A percentile compares a stretch with the other conserved stretches of the same genome.
Evolutionary conservation across 2,113 vertebrate genomes (phyloP).

Genomic region (Pristiophorus japonicus): DNA sequence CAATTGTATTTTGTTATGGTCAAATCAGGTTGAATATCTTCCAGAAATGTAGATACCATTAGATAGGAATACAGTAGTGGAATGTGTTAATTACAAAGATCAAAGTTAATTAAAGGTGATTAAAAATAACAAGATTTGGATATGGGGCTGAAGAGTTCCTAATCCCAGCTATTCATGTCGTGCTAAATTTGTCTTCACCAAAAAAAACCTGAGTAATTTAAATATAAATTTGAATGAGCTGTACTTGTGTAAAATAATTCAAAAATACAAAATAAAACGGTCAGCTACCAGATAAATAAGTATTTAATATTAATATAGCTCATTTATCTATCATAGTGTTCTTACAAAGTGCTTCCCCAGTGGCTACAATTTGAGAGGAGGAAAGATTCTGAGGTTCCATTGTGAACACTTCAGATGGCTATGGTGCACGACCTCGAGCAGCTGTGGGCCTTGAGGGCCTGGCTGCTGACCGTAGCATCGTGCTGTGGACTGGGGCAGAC

Average conservation of each 20-base stretch:
- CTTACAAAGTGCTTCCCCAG: too few relatives aligned
- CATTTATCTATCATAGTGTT: too few relatives aligned
- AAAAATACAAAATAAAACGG: not conserved
- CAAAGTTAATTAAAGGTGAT: not conserved
- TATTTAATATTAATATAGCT: not conserved
- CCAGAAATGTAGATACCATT: not conserved
- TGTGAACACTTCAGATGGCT: not conserved
- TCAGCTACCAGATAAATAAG: not conserved
- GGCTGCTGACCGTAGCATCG: not conserved
- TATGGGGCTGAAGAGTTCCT: too few relatives aligned
- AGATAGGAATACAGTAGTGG: not conserved
- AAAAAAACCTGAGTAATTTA: not conserved
- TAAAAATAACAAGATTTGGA: slow-evolving; percentile 11
- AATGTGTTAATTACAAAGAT: not conserved
- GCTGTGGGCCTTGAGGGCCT: not conserved
- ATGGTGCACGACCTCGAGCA: too few relatives aligned
- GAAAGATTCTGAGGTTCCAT: too few relatives aligned
- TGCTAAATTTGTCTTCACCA: not conserved
- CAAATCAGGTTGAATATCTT: not conserved
- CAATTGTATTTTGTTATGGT: not conserved
- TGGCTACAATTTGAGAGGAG: not conserved
- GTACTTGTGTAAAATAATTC: not conserved
- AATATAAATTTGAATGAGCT: not conserved
- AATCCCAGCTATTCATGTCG: not conserved
- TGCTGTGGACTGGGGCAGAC: too few relatives aligned